Evolutionary conservation across 2,113 vertebrate species (phyloP).

Genomic region (Plotosus lineatus): DNA sequence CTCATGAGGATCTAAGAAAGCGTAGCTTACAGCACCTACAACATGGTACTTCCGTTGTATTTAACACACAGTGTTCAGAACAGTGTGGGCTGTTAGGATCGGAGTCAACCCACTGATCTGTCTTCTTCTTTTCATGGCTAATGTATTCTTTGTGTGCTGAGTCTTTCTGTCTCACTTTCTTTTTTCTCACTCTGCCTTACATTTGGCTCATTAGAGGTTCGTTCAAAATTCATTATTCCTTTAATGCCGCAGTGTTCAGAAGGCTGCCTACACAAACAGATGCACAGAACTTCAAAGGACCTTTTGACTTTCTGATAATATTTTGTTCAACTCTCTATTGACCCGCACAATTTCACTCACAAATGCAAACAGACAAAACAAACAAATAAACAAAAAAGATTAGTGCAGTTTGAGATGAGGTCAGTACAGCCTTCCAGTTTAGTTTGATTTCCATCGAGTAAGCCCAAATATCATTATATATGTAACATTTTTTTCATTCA

Average conservation of each 20-base stretch:
- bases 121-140: neutral
- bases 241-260: slow-evolving; percentile 30
- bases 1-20: neutral
- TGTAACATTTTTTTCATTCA: too few relatives aligned
- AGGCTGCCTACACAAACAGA: slow-evolving; percentile 18
- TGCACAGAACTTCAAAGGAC: slow-evolving; percentile 13
- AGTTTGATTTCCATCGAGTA: neutral
- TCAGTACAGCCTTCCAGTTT: neutral
- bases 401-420: neutral
- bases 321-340: slow-evolving; percentile 36
- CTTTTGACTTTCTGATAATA: slow-evolving; percentile 53
- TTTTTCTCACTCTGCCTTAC: slow-evolving; percentile 6
- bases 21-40: neutral
- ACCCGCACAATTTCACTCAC: slow-evolving; percentile 1
- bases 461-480: neutral
- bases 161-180: slow-evolving; percentile 9
- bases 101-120: neutral
- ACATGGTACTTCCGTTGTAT: too few relatives aligned
- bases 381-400: neutral
- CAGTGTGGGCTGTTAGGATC: slow-evolving; percentile 14
- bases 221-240: slow-evolving; percentile 48
- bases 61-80: neutral
- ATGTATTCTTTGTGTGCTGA: neutral
- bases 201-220: slow-evolving; percentile 48
- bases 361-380: neutral